Percentiles rank a stretch among this genome's conserved stretches.
Evolutionary conservation across 2,113 vertebrate genomes (phyloP).

Genomic region (Microtus oregoni): DNA sequence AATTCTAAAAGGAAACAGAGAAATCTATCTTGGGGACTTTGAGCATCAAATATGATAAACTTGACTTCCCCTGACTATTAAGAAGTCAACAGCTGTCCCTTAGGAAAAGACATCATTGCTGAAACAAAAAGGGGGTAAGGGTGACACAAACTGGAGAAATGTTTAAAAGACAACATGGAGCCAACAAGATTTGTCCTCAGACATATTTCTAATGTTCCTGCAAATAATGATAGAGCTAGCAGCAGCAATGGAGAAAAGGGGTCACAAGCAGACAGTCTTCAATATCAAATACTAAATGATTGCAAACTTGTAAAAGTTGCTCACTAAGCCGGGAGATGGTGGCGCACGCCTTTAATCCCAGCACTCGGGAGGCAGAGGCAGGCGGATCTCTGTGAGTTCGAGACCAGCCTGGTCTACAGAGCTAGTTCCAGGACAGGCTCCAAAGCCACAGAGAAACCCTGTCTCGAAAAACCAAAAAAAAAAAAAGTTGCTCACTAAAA

Average conservation of each 20-base stretch:
- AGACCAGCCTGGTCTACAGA: no score
- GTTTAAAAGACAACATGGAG: background rate
- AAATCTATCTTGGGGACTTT: background rate
- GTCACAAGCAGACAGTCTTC: background rate
- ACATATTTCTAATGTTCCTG: background rate
- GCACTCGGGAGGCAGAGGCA: no score
- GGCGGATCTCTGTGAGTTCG: no score
- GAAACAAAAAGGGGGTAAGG: background rate
- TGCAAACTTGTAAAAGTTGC: background rate
- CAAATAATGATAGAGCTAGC: background rate
- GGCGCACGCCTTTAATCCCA: no score
- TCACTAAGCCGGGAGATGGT: background rate
- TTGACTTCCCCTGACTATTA: background rate
- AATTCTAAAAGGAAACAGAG: background rate
- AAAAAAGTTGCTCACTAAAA: constrained; percentile 12
- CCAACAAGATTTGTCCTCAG: background rate
- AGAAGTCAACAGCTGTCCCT: background rate
- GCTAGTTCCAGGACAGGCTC: no score
- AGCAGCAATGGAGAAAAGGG: background rate
- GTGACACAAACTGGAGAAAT: background rate
- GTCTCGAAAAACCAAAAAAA: no score
- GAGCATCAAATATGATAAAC: constrained; percentile 37
- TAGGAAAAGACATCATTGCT: background rate
- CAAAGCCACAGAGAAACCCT: no score
- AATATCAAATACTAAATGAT: constrained; percentile 38